These are phyloP conservation scores for Eonycteris spelaea DNA, from an alignment of 2,113 vertebrate genomes.

Conservation along the genomic window DNA sequence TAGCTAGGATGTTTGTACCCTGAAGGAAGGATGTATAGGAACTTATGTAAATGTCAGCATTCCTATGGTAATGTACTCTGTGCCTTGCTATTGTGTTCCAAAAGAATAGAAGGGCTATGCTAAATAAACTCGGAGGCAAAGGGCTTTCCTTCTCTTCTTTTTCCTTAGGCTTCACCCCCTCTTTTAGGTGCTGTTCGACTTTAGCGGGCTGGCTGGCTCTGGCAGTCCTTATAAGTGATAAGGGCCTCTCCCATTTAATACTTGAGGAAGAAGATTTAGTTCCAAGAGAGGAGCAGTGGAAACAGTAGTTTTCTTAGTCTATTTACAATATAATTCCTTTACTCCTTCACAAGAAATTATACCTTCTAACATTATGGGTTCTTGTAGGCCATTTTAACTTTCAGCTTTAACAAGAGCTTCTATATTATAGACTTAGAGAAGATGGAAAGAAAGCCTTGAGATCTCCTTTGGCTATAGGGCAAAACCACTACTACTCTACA, in stretches of 20 bases:
- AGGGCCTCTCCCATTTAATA: neutral
- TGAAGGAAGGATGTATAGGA: too few relatives aligned
- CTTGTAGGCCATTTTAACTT: constrained; percentile 13
- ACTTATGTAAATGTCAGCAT: too few relatives aligned
- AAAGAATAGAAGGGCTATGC: too few relatives aligned
- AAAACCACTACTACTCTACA: neutral
- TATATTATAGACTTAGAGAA: neutral
- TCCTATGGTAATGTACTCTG: too few relatives aligned
- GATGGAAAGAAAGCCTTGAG: neutral
- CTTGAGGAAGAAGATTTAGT: neutral
- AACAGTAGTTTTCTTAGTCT: neutral
- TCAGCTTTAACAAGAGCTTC: neutral
- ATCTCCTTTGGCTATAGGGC: neutral
- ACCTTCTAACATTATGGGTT: neutral
- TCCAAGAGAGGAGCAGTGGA: neutral
- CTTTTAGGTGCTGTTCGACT: too few relatives aligned
- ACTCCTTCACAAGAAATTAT: neutral
- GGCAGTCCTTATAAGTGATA: neutral
- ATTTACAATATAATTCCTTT: neutral
- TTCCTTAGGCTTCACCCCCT: too few relatives aligned
- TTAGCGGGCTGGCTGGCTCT: too few relatives aligned
- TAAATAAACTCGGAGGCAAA: too few relatives aligned
- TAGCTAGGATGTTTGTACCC: too few relatives aligned
- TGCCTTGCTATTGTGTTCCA: too few relatives aligned
- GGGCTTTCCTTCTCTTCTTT: too few relatives aligned